Evolutionary conservation across 2,797 vertebrate species (phyloP).

Genomic region (Brotula barbata): DNA sequence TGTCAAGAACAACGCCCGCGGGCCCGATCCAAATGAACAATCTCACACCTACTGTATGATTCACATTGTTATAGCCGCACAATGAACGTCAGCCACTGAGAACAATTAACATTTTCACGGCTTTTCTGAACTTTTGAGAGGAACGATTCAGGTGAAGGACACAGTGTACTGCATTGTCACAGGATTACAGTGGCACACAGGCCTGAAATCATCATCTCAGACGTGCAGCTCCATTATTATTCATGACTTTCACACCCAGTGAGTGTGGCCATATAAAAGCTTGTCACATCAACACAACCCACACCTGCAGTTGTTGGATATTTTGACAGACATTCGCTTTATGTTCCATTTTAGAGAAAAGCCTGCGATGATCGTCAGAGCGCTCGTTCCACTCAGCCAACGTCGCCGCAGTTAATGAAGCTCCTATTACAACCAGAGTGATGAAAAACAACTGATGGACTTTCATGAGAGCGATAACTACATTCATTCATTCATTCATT

Average conservation of each 20-base stretch:
- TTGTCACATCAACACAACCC: slow-evolving; percentile 28
- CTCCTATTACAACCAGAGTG: background rate
- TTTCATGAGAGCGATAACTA: too few relatives aligned
- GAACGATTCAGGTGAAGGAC: slow-evolving; percentile 12
- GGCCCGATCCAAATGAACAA: slow-evolving; percentile 1
- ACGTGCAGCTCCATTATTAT: slow-evolving; percentile 9
- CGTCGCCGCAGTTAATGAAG: background rate
- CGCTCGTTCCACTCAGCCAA: background rate
- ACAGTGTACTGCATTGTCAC: slow-evolving; percentile 31
- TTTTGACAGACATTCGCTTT: background rate
- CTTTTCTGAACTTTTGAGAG: slow-evolving; percentile 14
- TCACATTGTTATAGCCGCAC: slow-evolving; percentile 33
- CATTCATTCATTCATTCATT: too few relatives aligned
- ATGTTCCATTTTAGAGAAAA: background rate
- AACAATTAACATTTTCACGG: slow-evolving; percentile 28
- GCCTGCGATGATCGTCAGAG: background rate
- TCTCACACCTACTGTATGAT: slow-evolving; percentile 24
- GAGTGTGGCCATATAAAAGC: slow-evolving; percentile 17
- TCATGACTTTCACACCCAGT: slow-evolving; percentile 8
- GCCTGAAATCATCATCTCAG: background rate
- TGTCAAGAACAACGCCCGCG: slow-evolving; percentile 31
- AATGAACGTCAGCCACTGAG: slow-evolving; percentile 38
- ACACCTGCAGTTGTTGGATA: slow-evolving; percentile 12
- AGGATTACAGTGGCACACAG: slow-evolving; percentile 16
- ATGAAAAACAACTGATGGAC: background rate